Conservation (phyloP, 2,113 vertebrate species). For the Ceyx margarethae region DNA sequence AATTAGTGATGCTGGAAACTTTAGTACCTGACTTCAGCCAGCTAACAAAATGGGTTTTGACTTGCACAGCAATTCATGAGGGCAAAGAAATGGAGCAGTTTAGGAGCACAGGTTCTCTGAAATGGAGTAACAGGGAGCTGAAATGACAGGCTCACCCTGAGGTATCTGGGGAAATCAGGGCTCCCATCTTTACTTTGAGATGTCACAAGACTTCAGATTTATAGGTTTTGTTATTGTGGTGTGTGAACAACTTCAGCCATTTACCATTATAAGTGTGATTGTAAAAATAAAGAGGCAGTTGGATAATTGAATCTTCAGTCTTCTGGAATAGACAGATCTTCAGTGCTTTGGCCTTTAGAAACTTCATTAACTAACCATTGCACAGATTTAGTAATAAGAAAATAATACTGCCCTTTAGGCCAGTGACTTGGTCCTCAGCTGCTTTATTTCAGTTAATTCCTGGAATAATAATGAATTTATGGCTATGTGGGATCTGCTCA, state of each 20-base stretch:
- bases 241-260: not conserved
- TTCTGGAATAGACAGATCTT: not conserved
- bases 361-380: not conserved
- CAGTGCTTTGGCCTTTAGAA: not conserved
- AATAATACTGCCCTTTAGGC: not conserved
- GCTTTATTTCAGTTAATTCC: not conserved
- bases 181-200: accelerated
- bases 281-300: not conserved
- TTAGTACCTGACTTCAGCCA: not conserved
- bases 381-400: not conserved
- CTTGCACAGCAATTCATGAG: not conserved
- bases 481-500: not conserved
- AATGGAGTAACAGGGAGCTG: not conserved
- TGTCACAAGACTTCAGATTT: not conserved
- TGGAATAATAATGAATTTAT: not conserved
- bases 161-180: not conserved
- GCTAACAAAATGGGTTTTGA: not conserved
- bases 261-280: not conserved
- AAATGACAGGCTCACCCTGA: not conserved
- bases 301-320: not conserved
- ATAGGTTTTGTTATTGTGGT: not conserved
- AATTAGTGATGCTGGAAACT: not conserved
- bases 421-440: not conserved
- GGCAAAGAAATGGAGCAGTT: not conserved
- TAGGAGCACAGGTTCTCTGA: not conserved